Evolutionary conservation across 64 coral and sea anemone species (phyloP).

Genomic region (Dendronephthya gigantea): DNA sequence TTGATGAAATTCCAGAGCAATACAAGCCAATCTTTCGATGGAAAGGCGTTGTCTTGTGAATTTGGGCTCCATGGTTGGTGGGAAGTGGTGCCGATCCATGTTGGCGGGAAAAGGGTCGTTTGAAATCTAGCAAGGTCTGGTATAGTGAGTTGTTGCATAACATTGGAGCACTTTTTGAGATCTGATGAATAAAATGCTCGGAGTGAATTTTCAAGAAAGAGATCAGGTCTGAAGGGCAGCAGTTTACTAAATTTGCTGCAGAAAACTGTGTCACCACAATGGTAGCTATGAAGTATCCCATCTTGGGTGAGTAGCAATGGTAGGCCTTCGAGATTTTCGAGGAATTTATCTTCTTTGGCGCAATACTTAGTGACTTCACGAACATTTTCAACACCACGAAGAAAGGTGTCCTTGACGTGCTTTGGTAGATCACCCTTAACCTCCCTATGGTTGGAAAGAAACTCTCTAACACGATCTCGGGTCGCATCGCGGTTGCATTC

Average conservation of each 20-base stretch:
- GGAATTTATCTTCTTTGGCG: constrained; percentile 21
- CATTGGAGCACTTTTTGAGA: not conserved
- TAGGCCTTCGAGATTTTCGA: constrained; percentile 41
- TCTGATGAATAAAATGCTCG: not conserved
- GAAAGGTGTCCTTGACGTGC: constrained; percentile 22
- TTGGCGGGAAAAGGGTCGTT: not conserved
- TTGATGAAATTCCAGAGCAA: constrained; percentile 5
- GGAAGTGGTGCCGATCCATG: not conserved
- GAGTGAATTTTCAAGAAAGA: constrained; percentile 50
- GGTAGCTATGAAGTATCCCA: constrained; percentile 27
- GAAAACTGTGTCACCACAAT: constrained; percentile 13
- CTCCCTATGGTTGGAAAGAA: constrained; percentile 2
- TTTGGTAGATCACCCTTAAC: constrained; percentile 16
- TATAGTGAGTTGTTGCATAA: not conserved
- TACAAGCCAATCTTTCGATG: not conserved
- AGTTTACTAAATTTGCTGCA: constrained; percentile 22
- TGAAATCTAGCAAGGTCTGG: not conserved
- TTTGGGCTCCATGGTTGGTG: not conserved
- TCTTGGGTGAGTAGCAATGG: constrained; percentile 72
- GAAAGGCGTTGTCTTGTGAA: not conserved
- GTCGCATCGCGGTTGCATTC: not conserved
- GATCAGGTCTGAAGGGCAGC: constrained; percentile 21
- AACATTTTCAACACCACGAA: constrained; percentile 1
- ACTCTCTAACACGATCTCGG: not conserved
- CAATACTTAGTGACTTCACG: constrained; percentile 44